A percentile compares a stretch with the other conserved stretches of the same genome.
Evolutionary conservation across 1,140 invertebrate genomes (phyloP).

Genomic region (Planococcus citri): DNA sequence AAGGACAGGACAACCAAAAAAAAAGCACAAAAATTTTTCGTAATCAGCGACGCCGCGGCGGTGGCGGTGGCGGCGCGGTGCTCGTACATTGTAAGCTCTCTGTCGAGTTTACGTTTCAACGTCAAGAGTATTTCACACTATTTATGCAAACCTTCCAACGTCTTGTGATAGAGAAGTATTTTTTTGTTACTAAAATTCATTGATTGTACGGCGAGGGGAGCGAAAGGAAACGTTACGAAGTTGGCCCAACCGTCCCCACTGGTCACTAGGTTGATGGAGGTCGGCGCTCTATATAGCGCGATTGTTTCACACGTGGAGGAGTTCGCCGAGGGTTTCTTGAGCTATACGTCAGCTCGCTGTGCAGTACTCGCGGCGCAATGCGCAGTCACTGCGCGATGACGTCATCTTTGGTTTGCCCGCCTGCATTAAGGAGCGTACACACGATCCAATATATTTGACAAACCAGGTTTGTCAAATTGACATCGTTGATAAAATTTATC

Average conservation of each 20-base stretch:
- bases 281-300: slow-evolving; percentile 11
- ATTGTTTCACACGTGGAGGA: slow-evolving; percentile 8
- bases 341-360: background rate
- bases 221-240: slow-evolving; percentile 5
- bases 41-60: too few relatives aligned
- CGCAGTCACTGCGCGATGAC: background rate
- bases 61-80: background rate
- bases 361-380: background rate
- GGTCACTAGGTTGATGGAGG: slow-evolving; percentile 18
- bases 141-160: background rate
- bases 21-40: background rate
- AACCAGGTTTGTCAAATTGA: too few relatives aligned
- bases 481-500: too few relatives aligned
- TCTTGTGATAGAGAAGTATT: background rate
- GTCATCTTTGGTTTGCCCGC: background rate
- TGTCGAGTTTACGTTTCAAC: background rate
- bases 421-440: too few relatives aligned
- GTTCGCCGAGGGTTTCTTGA: background rate
- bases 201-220: background rate
- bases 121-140: background rate
- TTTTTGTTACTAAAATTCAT: background rate
- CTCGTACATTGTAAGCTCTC: background rate
- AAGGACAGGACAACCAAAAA: background rate
- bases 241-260: slow-evolving; percentile 17
- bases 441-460: too few relatives aligned